These are phyloP conservation scores for Brachionus koreanus DNA, from an alignment of 1,140 invertebrate genomes.

Conservation along the genomic window DNA sequence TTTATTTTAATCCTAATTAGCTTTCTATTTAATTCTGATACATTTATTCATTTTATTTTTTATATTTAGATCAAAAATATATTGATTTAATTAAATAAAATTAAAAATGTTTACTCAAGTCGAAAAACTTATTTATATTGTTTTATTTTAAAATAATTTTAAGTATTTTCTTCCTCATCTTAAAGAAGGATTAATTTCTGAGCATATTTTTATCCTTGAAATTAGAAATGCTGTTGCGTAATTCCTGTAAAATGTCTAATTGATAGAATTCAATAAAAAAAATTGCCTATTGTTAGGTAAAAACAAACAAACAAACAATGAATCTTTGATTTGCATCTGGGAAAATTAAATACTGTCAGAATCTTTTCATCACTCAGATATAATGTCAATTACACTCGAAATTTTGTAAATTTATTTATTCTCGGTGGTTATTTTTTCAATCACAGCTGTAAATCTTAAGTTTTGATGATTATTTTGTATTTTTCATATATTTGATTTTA, in stretches of 20 bases:
- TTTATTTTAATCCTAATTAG: neutral
- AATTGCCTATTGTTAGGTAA: neutral
- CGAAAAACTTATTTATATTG: neutral
- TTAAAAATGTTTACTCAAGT: too few relatives aligned
- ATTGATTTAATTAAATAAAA: too few relatives aligned
- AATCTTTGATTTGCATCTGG: neutral
- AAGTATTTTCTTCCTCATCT: neutral
- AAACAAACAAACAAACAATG: neutral
- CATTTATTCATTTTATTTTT: too few relatives aligned
- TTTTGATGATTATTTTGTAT: neutral
- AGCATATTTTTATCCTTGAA: neutral
- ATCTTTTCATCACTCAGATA: neutral
- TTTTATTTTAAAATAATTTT: neutral
- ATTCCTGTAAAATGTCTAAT: neutral
- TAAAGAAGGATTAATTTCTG: neutral
- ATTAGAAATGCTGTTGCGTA: neutral
- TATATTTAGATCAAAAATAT: too few relatives aligned
- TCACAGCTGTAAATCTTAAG: neutral
- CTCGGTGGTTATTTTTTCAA: neutral
- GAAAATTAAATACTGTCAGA: neutral
- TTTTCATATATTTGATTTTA: neutral
- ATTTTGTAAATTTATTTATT: neutral
- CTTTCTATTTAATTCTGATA: too few relatives aligned
- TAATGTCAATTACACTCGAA: neutral
- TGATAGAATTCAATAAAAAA: neutral